Evolutionary conservation across 2,113 vertebrate species (phyloP).

Genomic region (Sphyrna mokarran): DNA sequence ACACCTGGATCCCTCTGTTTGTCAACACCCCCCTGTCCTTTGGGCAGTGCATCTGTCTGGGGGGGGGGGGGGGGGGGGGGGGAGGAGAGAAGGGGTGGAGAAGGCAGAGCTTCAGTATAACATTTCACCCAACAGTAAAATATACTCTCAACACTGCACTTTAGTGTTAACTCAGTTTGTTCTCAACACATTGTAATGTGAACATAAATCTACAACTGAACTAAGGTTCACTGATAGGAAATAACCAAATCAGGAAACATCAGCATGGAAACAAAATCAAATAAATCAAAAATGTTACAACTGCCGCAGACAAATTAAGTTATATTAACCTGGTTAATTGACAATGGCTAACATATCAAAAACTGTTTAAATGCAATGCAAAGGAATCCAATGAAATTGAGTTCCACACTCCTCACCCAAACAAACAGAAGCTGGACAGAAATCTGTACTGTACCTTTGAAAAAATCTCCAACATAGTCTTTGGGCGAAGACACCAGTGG

Average conservation of each 20-base stretch:
- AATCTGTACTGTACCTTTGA: conserved; percentile 72
- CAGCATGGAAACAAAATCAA: not conserved
- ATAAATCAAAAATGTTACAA: not conserved
- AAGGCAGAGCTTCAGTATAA: not conserved
- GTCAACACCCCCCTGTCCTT: not conserved
- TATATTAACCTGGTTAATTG: not conserved
- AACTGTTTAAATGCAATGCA: not conserved
- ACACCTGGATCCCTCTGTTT: too few relatives aligned
- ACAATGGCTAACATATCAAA: not conserved
- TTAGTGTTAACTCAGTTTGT: not conserved
- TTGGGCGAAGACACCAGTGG: conserved; percentile 84
- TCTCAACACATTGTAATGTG: not conserved
- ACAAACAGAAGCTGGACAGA: not conserved
- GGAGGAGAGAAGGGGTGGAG: too few relatives aligned
- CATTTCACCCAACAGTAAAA: not conserved
- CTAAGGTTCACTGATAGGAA: not conserved
- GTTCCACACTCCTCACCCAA: not conserved
- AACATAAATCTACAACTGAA: not conserved
- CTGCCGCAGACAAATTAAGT: not conserved
- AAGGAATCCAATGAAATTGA: not conserved
- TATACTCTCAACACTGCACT: not conserved
- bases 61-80: too few relatives aligned
- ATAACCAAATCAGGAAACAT: not conserved
- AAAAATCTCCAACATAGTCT: conserved; percentile 91
- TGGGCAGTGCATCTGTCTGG: not conserved